Evolutionary conservation across 2,888 invertebrate species (phyloP), one percentile per base, ranked within the genome.

Genomic region (Oasisia sp.): DNA sequence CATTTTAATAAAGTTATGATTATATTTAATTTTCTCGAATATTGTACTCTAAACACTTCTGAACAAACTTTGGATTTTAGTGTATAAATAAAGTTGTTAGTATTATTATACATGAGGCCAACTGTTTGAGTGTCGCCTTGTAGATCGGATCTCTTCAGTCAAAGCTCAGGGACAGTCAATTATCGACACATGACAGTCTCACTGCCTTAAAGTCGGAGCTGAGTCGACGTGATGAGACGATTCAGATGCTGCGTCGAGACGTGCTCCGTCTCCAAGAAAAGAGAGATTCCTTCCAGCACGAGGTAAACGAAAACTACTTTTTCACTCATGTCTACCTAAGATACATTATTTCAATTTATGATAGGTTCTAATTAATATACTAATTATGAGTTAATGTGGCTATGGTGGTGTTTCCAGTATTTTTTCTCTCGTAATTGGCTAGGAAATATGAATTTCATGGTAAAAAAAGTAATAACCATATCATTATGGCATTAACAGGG

Each of bases 151-250:
- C 94, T 91, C 93, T 96, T 9, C 96, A 96, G 93, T 94, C 95
- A 50, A 94, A 95, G 91, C 93, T 96, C 27, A 93, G 96, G 45
- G 95, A 95, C 90, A 95, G 95, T 91, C 95, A 95, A 91, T 91
- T 94, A 44, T 95, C 95, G 1, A 94, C 94, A 8, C 95, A 95
- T 91, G 95, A 95, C 93, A 95, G 95, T 93, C 95, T 95, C 91
- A 95, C 95, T 91, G 94, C 95, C 38, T 94, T 96, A 89, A 96
- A 96, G 93, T 95, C 95, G 0, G 96, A 96, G 94, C 94, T 96
- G n/a, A 93, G 94, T 3, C 93, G 96, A 11, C 94, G 96, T 38
- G 96, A 96, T 92, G 96, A 95, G 91, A 96, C 95, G 5, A 96
- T 96, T 45, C 95, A 96, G 94, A 95, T 95, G 92, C 94, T 96